phyloP scores from a whole-genome alignment of 2,113 vertebrate genomes.

The Cynopterus brachyotis region DNA sequence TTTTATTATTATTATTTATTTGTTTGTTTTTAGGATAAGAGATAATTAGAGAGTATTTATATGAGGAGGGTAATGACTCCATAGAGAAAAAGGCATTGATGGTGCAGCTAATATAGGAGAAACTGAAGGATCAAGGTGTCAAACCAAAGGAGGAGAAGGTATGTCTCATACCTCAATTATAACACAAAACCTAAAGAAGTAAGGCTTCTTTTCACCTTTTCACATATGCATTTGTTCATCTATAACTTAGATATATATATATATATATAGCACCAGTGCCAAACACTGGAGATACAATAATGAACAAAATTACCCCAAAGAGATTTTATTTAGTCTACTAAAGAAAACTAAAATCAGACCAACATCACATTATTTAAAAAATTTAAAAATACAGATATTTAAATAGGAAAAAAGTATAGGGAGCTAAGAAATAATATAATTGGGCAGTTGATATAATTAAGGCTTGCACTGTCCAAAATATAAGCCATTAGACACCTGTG shows the following conservation, averaged over 20 bases:
- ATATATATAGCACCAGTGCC: fast-evolving
- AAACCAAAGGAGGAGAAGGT: neutral
- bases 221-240: neutral
- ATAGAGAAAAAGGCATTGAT: neutral
- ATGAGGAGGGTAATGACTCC: neutral
- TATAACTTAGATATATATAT: neutral
- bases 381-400: neutral
- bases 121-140: neutral
- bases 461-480: neutral
- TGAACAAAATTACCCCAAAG: neutral
- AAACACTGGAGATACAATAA: neutral
- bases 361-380: neutral
- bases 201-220: neutral
- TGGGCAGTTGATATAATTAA: neutral
- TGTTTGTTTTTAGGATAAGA: neutral
- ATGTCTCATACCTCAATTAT: neutral
- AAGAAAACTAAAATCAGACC: neutral
- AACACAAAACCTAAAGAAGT: neutral
- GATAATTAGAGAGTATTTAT: neutral
- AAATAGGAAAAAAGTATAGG: neutral
- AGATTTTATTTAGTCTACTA: neutral
- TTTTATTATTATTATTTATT: too few relatives aligned
- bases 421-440: neutral
- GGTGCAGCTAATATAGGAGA: neutral
- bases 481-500: neutral